These are phyloP conservation scores for Drosophila yakuba DNA, from an alignment of 1,140 invertebrate genomes.

Conservation along the genomic window DNA sequence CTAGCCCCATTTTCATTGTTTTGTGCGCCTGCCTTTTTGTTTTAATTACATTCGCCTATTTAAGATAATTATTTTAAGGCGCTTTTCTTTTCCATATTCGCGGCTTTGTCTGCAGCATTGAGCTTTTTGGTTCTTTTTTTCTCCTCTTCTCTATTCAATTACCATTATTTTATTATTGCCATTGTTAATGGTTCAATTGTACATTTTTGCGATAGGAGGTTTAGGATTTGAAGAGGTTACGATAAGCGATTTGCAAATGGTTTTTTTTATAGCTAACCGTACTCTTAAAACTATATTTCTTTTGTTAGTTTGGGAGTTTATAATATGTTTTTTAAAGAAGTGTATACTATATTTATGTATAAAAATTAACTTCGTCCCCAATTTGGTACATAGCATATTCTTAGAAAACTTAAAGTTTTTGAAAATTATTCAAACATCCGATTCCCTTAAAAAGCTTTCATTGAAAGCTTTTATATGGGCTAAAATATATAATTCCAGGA, in stretches of 20 bases:
- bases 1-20: slow-evolving; percentile 22
- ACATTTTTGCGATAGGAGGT: background rate
- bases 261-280: too few species aligned
- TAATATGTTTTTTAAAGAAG: too few species aligned
- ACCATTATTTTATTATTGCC: slow-evolving; percentile 32
- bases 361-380: background rate
- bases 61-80: slow-evolving; percentile 67
- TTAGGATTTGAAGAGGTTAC: slow-evolving; percentile 1
- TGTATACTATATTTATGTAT: too few species aligned
- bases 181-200: slow-evolving; percentile 6
- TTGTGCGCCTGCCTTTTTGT: slow-evolving; percentile 27
- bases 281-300: too few species aligned
- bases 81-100: slow-evolving; percentile 48
- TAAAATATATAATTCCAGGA: slow-evolving; percentile 3
- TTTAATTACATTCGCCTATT: slow-evolving; percentile 62
- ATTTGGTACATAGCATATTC: too few species aligned
- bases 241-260: background rate
- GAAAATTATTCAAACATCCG: background rate
- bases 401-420: background rate
- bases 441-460: background rate
- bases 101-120: slow-evolving; percentile 16
- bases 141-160: slow-evolving; percentile 37
- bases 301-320: too few species aligned
- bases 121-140: slow-evolving; percentile 2
- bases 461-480: slow-evolving; percentile 16